Base-by-base conservation (phyloP, 2,888 invertebrate genomes). In the Idaea dimidiata region DNA sequence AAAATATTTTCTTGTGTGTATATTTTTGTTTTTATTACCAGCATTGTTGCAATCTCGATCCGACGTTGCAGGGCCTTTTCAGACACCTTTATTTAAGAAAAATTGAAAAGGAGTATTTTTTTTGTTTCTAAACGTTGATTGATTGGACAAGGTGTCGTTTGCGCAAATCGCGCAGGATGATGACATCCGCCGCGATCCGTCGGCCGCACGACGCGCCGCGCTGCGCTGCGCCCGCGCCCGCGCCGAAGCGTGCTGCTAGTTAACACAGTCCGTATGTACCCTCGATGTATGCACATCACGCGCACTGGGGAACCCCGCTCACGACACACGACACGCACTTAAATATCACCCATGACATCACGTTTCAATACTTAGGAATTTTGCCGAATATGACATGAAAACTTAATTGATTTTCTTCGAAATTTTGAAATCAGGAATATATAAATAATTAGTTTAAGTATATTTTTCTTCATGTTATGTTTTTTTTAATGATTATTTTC, bases 311-410 rank as follows among this genome's bases (percentile, higher is more conserved):
- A 85, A 85, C 83, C 84, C 87, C 84, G 72, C 70, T 71, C 75
- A 78, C n/a, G 74, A 79, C 75, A 79, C 80, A 80, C 77, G 82
- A 78, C 76, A 71, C 72, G 80, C 83, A 83, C 81, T 78, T 79
- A 82, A 84, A 88, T 85, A 80, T 76, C 75, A 76, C 60, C 61
- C 76, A 78, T 86, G 83, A 88, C 86, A 87, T 86, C 86, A 87
- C 80, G 78, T 74, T 66, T 72, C 69, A 75, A 80, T 76, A 76
- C 69, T 71, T 67, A 74, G 69, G 75, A 77, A 80, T 81, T 76
- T 74, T 69, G 61, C 71, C 73, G 74, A 72, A 73, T 74, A 74
- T 80, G 75, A 75, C 69, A 59, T 64, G 64, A 65, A 72, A 68
- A 65, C 60, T 60, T 62, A 66, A 70, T 67, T 61, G 65, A 62